Conservation (phyloP, 2,113 vertebrate genomes). For the Salvator merianae region DNA sequence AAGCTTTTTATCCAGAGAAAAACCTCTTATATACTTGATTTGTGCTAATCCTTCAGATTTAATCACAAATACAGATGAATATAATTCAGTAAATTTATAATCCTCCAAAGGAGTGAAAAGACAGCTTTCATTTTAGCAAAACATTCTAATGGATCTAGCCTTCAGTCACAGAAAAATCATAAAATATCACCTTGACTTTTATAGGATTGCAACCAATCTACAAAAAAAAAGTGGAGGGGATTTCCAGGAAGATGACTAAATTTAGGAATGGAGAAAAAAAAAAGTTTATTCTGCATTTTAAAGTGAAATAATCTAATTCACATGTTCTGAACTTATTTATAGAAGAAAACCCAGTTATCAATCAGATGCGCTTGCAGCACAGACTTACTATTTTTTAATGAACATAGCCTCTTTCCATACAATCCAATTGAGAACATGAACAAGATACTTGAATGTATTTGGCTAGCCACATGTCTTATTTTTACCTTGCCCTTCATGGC, state of each 20-base stretch:
- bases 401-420: too few species aligned
- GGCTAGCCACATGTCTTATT: too few species aligned
- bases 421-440: too few species aligned
- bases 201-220: background rate
- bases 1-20: background rate
- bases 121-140: background rate
- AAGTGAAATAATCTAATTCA: too few species aligned
- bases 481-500: too few species aligned
- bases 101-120: background rate
- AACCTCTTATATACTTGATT: background rate
- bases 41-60: conserved; percentile 4
- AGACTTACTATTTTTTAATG: too few species aligned
- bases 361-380: too few species aligned
- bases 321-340: too few species aligned
- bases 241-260: background rate
- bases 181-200: background rate
- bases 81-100: background rate
- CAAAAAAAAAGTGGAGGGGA: background rate
- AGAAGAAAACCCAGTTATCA: too few species aligned
- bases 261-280: too few species aligned
- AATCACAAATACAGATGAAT: background rate
- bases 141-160: background rate
- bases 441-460: too few species aligned
- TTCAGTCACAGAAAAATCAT: background rate
- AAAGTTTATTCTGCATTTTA: too few species aligned